A percentile compares a stretch with the other conserved stretches of the same genome.
Evolutionary conservation across 2,113 vertebrate species (phyloP).

Genomic region (Smithornis capensis): DNA sequence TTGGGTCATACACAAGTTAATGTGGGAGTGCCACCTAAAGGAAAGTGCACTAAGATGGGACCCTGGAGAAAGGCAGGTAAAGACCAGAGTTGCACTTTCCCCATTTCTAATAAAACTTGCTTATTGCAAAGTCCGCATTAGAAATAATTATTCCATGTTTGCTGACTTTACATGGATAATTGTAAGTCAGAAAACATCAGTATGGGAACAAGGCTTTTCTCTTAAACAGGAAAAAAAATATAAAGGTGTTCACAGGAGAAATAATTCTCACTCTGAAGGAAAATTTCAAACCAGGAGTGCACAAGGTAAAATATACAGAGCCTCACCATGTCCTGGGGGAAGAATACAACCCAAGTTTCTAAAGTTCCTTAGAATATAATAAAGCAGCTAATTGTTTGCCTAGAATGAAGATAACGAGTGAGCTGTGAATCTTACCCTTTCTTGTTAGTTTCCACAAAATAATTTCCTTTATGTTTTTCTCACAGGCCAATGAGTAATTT

Average conservation of each 20-base stretch:
- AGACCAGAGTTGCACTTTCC: background rate
- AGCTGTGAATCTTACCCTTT: constrained; percentile 24
- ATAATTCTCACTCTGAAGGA: constrained; percentile 9
- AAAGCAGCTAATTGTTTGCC: constrained; percentile 30
- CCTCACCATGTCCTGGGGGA: background rate
- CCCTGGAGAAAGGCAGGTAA: background rate
- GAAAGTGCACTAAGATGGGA: background rate
- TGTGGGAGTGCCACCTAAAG: constrained; percentile 48
- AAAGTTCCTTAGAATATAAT: constrained; percentile 14
- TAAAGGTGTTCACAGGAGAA: constrained; percentile 37
- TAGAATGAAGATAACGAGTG: background rate
- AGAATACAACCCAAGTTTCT: background rate
- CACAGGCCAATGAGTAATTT: constrained; percentile 31
- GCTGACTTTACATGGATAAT: background rate
- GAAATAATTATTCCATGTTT: constrained; percentile 26
- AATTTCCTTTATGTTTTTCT: constrained; percentile 17
- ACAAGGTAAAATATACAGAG: background rate
- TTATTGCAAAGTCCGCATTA: background rate
- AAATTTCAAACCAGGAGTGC: background rate
- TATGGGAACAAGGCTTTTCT: background rate
- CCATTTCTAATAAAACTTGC: constrained; percentile 2
- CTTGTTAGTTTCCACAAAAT: constrained; percentile 8
- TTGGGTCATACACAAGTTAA: background rate
- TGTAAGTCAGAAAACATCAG: background rate
- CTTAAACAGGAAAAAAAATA: background rate